These are phyloP conservation scores for Pimephales promelas DNA, from an alignment of 2,113 vertebrate genomes.

Conservation along the genomic window DNA sequence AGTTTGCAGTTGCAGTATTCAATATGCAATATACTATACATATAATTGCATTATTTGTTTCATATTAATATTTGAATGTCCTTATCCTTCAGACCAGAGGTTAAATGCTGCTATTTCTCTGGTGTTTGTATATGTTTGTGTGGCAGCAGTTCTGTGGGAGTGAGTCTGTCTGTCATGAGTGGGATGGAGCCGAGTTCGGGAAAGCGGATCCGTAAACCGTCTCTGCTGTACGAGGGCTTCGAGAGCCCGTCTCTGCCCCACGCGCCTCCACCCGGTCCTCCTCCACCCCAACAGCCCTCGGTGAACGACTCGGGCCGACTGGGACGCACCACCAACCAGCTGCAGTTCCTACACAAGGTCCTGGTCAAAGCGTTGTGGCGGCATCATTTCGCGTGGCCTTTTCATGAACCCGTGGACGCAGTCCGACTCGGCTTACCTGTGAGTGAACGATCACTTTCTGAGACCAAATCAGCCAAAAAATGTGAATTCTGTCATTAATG, in stretches of 20 bases:
- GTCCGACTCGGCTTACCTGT: slow-evolving; percentile 83
- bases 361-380: slow-evolving; percentile 91
- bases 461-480: too few species aligned
- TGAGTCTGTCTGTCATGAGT: slow-evolving; percentile 63
- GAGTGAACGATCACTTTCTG: slow-evolving; percentile 34
- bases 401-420: slow-evolving; percentile 89
- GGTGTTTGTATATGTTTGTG: too few species aligned
- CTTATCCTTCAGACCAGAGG: too few species aligned
- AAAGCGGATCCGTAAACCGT: slow-evolving; percentile 93
- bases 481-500: too few species aligned
- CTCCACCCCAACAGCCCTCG: slow-evolving; percentile 69
- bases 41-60: too few species aligned
- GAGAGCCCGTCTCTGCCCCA: slow-evolving; percentile 86
- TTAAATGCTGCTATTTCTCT: too few species aligned
- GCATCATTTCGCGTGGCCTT: slow-evolving; percentile 94
- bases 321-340: slow-evolving; percentile 87
- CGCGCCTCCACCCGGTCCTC: slow-evolving; percentile 67
- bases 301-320: slow-evolving; percentile 84
- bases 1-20: too few species aligned
- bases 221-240: slow-evolving; percentile 89
- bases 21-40: too few species aligned
- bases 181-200: slow-evolving; percentile 77
- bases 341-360: slow-evolving; percentile 90
- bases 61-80: too few species aligned
- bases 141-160: slow-evolving; percentile 63